Evolutionary conservation across 2,888 invertebrate species (phyloP).

Genomic region (Plagodis dolabraria): DNA sequence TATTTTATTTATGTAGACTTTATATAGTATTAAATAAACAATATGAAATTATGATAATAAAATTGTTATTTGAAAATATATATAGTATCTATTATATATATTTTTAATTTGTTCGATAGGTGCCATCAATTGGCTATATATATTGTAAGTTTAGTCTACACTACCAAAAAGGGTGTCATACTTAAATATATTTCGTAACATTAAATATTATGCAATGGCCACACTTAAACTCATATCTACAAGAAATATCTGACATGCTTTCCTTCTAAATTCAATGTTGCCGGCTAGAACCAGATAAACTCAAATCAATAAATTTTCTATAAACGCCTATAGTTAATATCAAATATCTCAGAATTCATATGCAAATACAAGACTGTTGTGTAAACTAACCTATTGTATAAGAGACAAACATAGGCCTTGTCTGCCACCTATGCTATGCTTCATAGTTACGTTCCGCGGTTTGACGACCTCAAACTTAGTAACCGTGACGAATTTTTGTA

Average conservation of each 20-base stretch:
- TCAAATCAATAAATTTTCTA: conserved; percentile 13
- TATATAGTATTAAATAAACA: too few species aligned
- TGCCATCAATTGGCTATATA: too few species aligned
- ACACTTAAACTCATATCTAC: not conserved
- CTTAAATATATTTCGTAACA: too few species aligned
- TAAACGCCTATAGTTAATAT: conserved; percentile 18
- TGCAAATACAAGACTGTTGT: conserved; percentile 24
- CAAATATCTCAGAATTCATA: conserved; percentile 18
- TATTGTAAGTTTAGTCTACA: too few species aligned
- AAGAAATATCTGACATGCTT: conserved; percentile 7
- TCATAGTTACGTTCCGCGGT: conserved; percentile 19
- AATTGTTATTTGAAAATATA: too few species aligned
- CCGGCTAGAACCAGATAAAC: conserved; percentile 2
- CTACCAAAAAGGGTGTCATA: too few species aligned
- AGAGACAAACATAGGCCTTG: conserved; percentile 19
- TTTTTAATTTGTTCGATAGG: too few species aligned
- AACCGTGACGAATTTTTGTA: conserved; percentile 28
- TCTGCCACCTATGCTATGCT: conserved; percentile 3
- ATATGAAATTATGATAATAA: too few species aligned
- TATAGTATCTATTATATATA: too few species aligned
- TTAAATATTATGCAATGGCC: too few species aligned
- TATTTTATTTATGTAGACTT: too few species aligned
- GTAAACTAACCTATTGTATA: conserved; percentile 29
- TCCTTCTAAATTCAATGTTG: conserved; percentile 2
- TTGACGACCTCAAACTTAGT: conserved; percentile 18